These are phyloP conservation scores for Pristionchus fissidentatus DNA, from an alignment of 2,888 invertebrate genomes.

Conservation along the genomic window DNA sequence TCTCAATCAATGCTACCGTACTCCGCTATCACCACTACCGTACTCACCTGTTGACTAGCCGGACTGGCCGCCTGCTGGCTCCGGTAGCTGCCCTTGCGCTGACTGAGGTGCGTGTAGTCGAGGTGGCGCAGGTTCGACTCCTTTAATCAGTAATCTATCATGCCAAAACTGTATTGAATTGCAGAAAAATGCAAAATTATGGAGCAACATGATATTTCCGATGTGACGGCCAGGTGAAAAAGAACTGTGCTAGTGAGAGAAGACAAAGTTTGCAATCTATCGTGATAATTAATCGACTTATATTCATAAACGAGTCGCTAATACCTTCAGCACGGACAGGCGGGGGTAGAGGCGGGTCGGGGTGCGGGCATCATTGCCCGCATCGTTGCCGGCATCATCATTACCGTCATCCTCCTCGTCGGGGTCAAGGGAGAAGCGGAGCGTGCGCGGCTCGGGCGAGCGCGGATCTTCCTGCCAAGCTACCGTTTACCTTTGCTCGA, in stretches of 20 bases:
- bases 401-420: no score
- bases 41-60: not conserved
- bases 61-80: slow-evolving; percentile 1
- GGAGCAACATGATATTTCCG: no score
- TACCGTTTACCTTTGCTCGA: no score
- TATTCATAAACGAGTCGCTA: no score
- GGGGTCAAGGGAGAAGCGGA: not conserved
- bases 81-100: slow-evolving; percentile 37
- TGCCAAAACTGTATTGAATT: no score
- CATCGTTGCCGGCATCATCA: not conserved
- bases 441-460: not conserved
- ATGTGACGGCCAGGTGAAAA: no score
- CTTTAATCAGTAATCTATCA: not conserved
- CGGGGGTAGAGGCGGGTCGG: not conserved
- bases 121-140: slow-evolving; percentile 30
- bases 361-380: no score
- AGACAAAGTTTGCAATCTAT: no score
- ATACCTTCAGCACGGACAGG: slow-evolving; percentile 28
- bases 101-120: slow-evolving; percentile 21
- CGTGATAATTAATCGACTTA: no score
- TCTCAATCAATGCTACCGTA: not conserved
- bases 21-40: not conserved
- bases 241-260: no score
- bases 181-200: no score
- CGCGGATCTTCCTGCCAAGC: not conserved